Conservation (phyloP, 2,888 invertebrate species). For the Hedya salicella region DNA sequence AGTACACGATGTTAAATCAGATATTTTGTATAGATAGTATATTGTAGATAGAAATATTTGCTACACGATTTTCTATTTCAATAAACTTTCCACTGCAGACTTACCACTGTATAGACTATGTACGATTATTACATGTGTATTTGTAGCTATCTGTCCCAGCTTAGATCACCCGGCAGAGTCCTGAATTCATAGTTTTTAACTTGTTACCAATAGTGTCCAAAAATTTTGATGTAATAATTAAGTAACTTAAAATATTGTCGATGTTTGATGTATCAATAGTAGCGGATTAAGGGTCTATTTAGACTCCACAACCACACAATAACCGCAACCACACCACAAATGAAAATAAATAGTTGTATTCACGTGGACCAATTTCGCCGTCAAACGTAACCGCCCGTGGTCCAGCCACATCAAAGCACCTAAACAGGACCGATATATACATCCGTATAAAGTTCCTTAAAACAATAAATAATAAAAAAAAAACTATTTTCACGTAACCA, state of each 20-base stretch:
- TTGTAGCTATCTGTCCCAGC: neutral
- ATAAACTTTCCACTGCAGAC: slow-evolving; percentile 1
- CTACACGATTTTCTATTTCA: slow-evolving; percentile 3
- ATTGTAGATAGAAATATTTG: neutral
- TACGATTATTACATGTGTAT: neutral
- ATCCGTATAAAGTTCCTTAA: no score
- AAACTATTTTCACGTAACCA: no score
- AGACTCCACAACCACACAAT: no score
- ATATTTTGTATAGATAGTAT: neutral
- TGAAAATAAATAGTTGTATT: no score
- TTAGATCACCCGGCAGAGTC: neutral
- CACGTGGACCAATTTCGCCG: no score
- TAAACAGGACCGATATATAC: no score
- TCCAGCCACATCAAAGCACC: no score
- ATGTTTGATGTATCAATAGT: slow-evolving; percentile 11
- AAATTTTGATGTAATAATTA: slow-evolving; percentile 1
- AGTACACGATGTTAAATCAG: neutral
- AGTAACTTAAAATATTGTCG: slow-evolving; percentile 5
- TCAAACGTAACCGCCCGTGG: no score
- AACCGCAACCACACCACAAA: no score
- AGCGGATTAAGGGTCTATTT: no score
- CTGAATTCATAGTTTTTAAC: neutral
- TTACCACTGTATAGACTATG: neutral
- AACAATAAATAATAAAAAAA: no score
- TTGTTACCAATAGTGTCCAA: slow-evolving; percentile 15